Base-by-base conservation (phyloP, 2,113 vertebrate species). In the Arvicanthis niloticus region DNA sequence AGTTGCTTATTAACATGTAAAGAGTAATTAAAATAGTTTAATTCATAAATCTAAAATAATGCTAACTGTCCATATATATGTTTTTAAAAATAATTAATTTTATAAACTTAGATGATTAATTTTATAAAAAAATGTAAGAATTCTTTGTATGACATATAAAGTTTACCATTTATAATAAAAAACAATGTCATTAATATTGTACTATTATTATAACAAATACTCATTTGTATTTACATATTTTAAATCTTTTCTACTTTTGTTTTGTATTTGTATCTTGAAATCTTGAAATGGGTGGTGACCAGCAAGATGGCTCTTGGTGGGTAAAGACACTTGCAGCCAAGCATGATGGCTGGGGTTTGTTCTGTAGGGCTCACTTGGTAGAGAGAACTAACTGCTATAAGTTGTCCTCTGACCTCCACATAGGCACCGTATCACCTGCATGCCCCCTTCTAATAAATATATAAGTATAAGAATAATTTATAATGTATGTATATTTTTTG, bases 131-230 rank as follows among this genome's bases (percentile, higher is more conserved):
- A 84, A 91, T 58, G 10, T 51, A 93, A 94, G 81, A 76, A 76
- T 34, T 88, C 67, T 13, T 85, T 88, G 97, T 92, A 97, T 56
- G 75, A 85, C 86, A 78, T 95, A 93, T 72, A 94, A 93, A 96
- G 94, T 87, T 88, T 97, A 88, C 72, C 96, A 92, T 97, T 95
- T 91, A 93, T 92, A 92, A 58, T 84, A 96, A 92, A 1, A 94
- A 53, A 93, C 48, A 2, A 45, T 72, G 56, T 65, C 81, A 97
- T 45, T 67, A 97, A 96, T 92, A 97, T n/a, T 93, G 70, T 85
- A 94, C 87, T 96, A 96, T 96, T 94, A 95, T 97, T 98, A 91
- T 96, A 80, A 98, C 97, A 22, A 87, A 96, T 95, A 80, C 89
- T 97, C 84, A 96, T 91, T 97, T 68, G 19, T 48, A 67, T 48